Evolutionary conservation across 2,113 vertebrate species (phyloP), one percentile per base, ranked within the genome.

Genomic region (Polypterus bichir): DNA sequence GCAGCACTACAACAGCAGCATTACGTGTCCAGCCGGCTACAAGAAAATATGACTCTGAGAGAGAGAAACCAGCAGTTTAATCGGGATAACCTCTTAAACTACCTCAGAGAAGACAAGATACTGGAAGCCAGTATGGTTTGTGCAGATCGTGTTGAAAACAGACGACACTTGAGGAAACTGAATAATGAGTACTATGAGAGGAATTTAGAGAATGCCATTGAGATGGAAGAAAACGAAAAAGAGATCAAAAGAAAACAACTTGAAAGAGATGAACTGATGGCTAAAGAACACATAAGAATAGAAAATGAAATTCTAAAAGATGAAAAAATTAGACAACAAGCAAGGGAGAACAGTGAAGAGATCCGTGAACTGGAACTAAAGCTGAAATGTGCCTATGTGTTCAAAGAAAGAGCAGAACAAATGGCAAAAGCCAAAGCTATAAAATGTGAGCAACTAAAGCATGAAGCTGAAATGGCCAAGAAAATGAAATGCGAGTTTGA

Each of bases 311-410:
- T 71, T 9, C 70, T 80, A 0, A 83, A 64, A 48, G 75, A 88
- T 2, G 79, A 84, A 4, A 87, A 83, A 70, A 80, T 83, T 73
- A 74, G 87, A 68, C 87, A 88, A 52, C 87, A 83, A 75, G 59
- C 87, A 4, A 70, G 80, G 68, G 80, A 83, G 67, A 89, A 81
- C 77, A 89, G 85, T 86, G 87, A 80, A 44, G 87, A 89, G 64
- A 79, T 89, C 66, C 76, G 78, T 64, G 86, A 89, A 51, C 59
- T 89, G 67, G 83, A 87, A 69, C 78, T 70, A 63, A 87, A 86
- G 65, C 73, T 89, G 49, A 77, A 77, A 70, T 77, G 76, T 1
- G 87, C 84, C 7, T 87, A 89, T 11, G 60, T 85, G 75, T 84
- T 77, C 66, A 83, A 82, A 66, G 86, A 85, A 68, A 73, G 83